A percentile compares a stretch with the other conserved stretches of the same genome.
Evolutionary conservation across 2,888 invertebrate genomes (phyloP).

Genomic region (Synanthedon myopaeformis): DNA sequence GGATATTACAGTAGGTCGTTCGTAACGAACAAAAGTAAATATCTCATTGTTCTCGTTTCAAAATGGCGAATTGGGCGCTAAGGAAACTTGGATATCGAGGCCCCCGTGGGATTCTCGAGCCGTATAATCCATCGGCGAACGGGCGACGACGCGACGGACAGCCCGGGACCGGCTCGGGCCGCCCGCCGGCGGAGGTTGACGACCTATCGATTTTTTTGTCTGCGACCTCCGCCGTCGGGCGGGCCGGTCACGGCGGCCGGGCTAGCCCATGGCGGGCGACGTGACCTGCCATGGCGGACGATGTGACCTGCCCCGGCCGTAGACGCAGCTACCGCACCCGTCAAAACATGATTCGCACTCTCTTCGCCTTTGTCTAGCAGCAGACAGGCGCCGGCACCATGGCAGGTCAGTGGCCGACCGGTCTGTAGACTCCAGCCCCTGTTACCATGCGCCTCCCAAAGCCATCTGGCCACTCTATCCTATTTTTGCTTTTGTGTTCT

Average conservation of each 20-base stretch:
- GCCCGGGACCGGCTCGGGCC: slow-evolving; percentile 45
- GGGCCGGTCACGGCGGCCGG: slow-evolving; percentile 21
- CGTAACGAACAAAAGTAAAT: slow-evolving; percentile 61
- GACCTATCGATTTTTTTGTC: slow-evolving; percentile 70
- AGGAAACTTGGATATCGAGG: slow-evolving; percentile 20
- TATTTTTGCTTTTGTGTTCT: slow-evolving; percentile 11
- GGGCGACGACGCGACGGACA: slow-evolving; percentile 25
- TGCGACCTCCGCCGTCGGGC: slow-evolving; percentile 60
- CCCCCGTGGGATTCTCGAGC: slow-evolving; percentile 6
- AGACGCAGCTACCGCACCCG: neutral
- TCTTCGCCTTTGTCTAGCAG: neutral
- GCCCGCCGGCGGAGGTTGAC: slow-evolving; percentile 45
- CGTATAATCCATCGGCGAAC: slow-evolving; percentile 2
- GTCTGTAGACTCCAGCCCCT: neutral
- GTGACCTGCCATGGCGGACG: slow-evolving; percentile 3
- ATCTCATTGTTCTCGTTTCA: slow-evolving; percentile 69
- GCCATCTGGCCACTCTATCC: neutral
- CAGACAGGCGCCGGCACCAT: slow-evolving; percentile 30
- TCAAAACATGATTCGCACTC: neutral
- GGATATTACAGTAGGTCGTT: slow-evolving; percentile 17
- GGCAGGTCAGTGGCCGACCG: slow-evolving; percentile 40
- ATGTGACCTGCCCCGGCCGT: neutral
- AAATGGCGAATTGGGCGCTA: slow-evolving; percentile 64
- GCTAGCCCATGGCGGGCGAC: slow-evolving; percentile 12
- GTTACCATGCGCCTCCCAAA: neutral